Evolutionary conservation across 2,888 invertebrate genomes (phyloP), one percentile per base, ranked within the genome.

Genomic region (Trichopria drosophilae): DNA sequence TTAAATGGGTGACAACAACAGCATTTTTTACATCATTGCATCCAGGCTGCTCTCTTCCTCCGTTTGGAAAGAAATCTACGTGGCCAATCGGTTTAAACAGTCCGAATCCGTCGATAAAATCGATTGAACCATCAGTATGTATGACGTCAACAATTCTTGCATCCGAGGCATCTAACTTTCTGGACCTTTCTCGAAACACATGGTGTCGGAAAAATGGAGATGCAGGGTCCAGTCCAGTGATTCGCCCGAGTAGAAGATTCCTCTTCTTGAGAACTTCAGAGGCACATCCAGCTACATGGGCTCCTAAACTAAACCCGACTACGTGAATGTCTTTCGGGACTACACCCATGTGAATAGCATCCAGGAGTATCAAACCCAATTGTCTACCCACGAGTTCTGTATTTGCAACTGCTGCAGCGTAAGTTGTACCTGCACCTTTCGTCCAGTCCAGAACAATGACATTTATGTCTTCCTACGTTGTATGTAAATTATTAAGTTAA

Each of bases 71-170:
- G 64, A 80, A 82, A 64, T 83, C 83, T 0, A 82, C 78, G 56
- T 83, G 82, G 1, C 83, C 83, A 35, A 82, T 77, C 1, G 82
- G 81, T 60, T 81, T 79, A 59, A 81, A 75, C 22, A 83, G 68
- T 2, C 83, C 83, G 62, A 83, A 83, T 10, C 83, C 83, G 64
- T 83, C 82, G n/a, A 80, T 76, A 54, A 82, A 79, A 31, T 78
- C 76, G 62, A 78, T 65, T n/a, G 78, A 77, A 4, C 85, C 83
- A 66, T 86, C 86, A 2, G 84, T 84, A 60, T 86, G 86, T 47
- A 86, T 78, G n/a, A 85, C 81, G 66, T 86, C 86, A 1, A 86
- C 85, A 53, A 84, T 81, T 19, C 75, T 71, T 0, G 86, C 86
- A 64, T 86, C 86, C 5, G 77, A 77, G 20, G 78, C 77, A 62